A percentile compares a stretch with the other conserved stretches of the same genome.
Evolutionary conservation across 2,797 vertebrate genomes (phyloP).

Genomic region (Labroides dimidiatus): DNA sequence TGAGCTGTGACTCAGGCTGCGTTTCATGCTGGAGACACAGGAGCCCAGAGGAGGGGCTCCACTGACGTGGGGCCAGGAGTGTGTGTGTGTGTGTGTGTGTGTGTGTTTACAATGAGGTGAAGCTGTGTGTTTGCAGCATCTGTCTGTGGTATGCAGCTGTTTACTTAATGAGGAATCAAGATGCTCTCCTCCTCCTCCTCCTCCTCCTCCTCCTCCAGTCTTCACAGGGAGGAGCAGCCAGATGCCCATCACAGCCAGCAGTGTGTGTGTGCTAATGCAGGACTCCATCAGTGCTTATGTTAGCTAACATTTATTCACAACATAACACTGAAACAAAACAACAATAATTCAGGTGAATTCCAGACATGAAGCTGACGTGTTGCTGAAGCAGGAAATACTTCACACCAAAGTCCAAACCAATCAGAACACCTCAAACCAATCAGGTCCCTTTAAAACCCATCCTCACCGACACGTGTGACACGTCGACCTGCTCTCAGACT

Average conservation of each 20-base stretch:
- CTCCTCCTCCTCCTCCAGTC: constrained; percentile 6
- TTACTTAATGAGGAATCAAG: constrained; percentile 44
- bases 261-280: constrained; percentile 2
- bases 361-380: background rate
- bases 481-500: too few relatives aligned
- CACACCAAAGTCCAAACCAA: too few relatives aligned
- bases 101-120: constrained; percentile 53
- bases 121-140: constrained; percentile 56
- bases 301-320: too few relatives aligned
- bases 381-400: too few relatives aligned
- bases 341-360: background rate
- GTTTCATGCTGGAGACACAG: constrained; percentile 38
- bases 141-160: constrained; percentile 59
- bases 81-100: constrained; percentile 33
- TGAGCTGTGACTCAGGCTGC: constrained; percentile 50
- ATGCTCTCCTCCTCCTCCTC: constrained; percentile 29
- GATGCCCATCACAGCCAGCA: constrained; percentile 3
- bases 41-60: constrained; percentile 28
- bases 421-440: too few relatives aligned
- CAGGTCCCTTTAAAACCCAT: too few relatives aligned
- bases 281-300: constrained; percentile 21
- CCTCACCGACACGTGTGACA: too few relatives aligned
- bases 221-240: constrained; percentile 14
- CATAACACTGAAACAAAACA: constrained; percentile 4
- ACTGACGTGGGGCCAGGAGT: constrained; percentile 33